Evolutionary conservation across 2,888 invertebrate species (phyloP), one percentile per base, ranked within the genome.

Genomic region (Lepidochrysops patricia): DNA sequence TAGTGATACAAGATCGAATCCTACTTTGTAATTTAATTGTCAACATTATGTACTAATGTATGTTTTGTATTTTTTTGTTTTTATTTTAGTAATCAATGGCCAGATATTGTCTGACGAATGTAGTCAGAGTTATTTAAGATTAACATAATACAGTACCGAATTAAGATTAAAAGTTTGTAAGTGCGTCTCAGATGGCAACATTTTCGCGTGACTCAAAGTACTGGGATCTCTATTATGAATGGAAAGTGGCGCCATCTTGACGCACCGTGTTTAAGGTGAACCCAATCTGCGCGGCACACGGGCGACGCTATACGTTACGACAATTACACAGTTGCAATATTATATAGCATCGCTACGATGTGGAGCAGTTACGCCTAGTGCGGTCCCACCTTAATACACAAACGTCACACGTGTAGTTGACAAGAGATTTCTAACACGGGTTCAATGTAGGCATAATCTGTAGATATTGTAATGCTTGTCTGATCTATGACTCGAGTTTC

Each of bases 31-130:
- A 54, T 15, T 13, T 54, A 43, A 43, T 19, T 23, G 9, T 19
- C 19, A 29, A 29, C 4, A 43, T 43, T 23, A 43, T n/a, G n/a
- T n/a, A n/a, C 43, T 43, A 43, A 43, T 43, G 43, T 29, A 13
- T 54, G 52, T 52, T 52, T 52, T 52, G 54, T 54, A 54, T 32
- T 29, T 54, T 29, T 32, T 54, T 32, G 9, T 29, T 52, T 52
- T 52, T 54, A 29, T 32, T 27, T 54, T 32, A 54, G 29, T 54
- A 54, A 54, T 54, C 54, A 29, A 54, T 54, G 54, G 54, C 54
- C 54, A 54, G 54, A 54, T 54, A 32, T 54, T 29, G 19, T 32
- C 29, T 19, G 54, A 54, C 54, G 27, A 12, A 54, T 54, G 29
- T 54, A 54, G 54, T 54, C 54, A 54, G 15, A 49, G 27, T 26